Percentiles rank a stretch among this genome's conserved stretches.
Conservation (phyloP, 2,113 vertebrate genomes). For the Cygnus atratus region DNA sequence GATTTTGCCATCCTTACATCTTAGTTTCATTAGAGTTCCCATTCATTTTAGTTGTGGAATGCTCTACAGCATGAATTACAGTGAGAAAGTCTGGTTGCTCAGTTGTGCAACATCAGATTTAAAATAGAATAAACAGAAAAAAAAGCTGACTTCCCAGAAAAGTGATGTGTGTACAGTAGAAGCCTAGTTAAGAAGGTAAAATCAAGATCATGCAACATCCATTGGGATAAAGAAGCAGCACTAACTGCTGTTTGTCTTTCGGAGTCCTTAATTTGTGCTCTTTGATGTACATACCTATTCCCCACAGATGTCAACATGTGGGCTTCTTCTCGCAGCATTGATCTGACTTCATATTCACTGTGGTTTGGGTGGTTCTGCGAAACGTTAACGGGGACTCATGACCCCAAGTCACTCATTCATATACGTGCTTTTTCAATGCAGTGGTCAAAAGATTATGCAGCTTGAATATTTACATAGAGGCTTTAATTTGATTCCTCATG, state of each 20-base stretch:
- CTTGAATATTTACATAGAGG: background rate
- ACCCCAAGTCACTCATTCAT: background rate
- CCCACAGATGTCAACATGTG: background rate
- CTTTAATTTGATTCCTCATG: background rate
- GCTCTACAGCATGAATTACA: background rate
- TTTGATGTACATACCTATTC: background rate
- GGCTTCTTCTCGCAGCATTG: background rate
- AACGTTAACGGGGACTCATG: background rate
- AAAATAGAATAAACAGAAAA: background rate
- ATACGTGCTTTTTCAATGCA: background rate
- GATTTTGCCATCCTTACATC: conserved; percentile 31
- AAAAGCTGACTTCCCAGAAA: background rate
- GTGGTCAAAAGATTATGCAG: background rate
- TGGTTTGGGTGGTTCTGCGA: background rate
- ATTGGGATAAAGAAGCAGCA: background rate
- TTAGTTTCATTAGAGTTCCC: conserved; percentile 9
- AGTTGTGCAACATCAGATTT: conserved; percentile 2
- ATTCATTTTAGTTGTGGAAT: conserved; percentile 18
- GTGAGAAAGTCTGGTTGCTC: background rate
- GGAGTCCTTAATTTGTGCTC: background rate
- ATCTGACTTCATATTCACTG: background rate
- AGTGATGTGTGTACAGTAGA: rapidly evolving
- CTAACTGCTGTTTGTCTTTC: background rate
- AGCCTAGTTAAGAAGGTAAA: background rate
- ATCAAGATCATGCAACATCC: background rate